phyloP scores from a whole-genome alignment of 2,113 vertebrate genomes.

The Pteronura brasiliensis region DNA sequence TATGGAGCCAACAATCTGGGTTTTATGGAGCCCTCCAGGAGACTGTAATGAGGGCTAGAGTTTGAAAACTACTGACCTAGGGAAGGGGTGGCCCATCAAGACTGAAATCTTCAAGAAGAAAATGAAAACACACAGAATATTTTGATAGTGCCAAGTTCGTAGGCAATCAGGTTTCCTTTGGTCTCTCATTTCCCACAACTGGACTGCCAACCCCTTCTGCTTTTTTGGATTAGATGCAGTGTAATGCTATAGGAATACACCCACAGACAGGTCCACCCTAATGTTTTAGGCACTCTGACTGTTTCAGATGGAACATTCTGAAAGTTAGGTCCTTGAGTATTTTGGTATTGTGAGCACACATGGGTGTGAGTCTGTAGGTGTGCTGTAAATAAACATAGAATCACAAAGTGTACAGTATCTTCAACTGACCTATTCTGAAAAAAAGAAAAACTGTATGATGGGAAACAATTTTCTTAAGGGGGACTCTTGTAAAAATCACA shows the following conservation, averaged over 20 bases:
- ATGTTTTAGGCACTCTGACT: background rate
- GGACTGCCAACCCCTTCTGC: background rate
- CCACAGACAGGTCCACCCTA: background rate
- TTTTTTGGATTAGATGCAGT: background rate
- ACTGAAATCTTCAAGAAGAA: background rate
- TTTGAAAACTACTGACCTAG: background rate
- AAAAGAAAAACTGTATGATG: background rate
- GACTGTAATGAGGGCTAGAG: background rate
- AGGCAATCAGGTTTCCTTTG: background rate
- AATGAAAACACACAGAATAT: background rate
- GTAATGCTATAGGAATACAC: background rate
- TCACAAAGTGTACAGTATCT: background rate
- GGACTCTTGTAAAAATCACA: background rate
- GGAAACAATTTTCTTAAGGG: background rate
- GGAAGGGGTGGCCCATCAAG: background rate
- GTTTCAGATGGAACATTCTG: background rate
- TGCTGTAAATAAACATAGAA: background rate
- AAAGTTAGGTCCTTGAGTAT: background rate
- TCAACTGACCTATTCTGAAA: background rate
- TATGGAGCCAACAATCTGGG: background rate
- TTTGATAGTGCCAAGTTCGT: background rate
- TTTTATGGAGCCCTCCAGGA: background rate
- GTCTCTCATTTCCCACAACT: background rate
- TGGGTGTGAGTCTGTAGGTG: background rate
- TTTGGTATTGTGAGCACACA: background rate